Evolutionary conservation across 2,888 invertebrate genomes (phyloP), one percentile per base, ranked within the genome.

Genomic region (Phorcus lineatus): DNA sequence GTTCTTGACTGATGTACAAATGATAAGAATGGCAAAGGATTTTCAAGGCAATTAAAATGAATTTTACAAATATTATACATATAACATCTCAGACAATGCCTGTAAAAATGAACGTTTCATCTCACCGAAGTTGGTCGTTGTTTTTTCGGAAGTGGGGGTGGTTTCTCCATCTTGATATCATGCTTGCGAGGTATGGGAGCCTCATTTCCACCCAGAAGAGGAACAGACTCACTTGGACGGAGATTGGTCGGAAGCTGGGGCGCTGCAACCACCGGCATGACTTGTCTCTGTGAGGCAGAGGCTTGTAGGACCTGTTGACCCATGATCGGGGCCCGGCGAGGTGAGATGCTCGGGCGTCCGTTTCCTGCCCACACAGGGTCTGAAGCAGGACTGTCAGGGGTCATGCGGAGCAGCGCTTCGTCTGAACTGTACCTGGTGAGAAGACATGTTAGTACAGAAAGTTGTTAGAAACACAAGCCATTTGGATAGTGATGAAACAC

Each of bases 291-390:
- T 36, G 79, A 79, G 36, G 62, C 76, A 0, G 78, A 79, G 22
- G 80, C 82, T 24, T 83, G 82, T 19, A 85, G 79, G 55, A 86
- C 86, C 0, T 85, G 86, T 83, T 90, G 89, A 4, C 90, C 90
- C 88, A 90, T 87, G 24, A 84, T 82, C 0, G 88, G 87, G n/a
- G 85, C 81, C 24, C 75, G 70, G 54, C 83, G 85, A n/a, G 87
- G 74, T n/a, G 84, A 82, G n/a, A 83, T 78, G 62, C 79, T 78
- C 13, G 70, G 53, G 55, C 79, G 74, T 55, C 77, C 70, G 24
- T 74, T 74, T 66, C 16, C 36, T 9, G 77, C 74, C 47, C 77
- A 70, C 11, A 19, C 55, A 2, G 70, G 75, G 28, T 53, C 55
- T 1, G 77, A 74, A 40, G 13, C 62, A 52, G 28, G 62, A 75